Conservation (phyloP, 2,113 vertebrate species). For the Coptodon rendalli region DNA sequence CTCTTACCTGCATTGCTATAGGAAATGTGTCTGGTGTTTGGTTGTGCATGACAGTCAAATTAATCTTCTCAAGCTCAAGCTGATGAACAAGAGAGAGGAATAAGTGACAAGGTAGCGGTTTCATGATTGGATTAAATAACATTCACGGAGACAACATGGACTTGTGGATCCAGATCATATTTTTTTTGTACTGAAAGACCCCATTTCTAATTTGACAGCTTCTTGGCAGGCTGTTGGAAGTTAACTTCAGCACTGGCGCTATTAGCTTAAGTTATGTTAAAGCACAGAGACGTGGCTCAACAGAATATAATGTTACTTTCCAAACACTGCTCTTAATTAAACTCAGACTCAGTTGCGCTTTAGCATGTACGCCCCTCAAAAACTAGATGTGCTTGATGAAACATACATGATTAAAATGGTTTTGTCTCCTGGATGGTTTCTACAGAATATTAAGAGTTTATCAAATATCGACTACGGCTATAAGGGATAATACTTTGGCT, state of each 20-base stretch:
- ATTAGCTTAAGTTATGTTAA: background rate
- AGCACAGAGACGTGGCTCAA: background rate
- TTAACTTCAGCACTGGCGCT: background rate
- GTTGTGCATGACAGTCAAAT: background rate
- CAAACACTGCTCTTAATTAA: slow-evolving; percentile 29
- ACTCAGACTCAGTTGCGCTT: slow-evolving; percentile 18
- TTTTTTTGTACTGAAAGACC: slow-evolving; percentile 1
- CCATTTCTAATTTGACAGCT: slow-evolving; percentile 8
- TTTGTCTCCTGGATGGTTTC: background rate
- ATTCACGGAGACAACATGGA: background rate
- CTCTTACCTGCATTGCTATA: background rate
- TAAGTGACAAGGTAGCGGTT: background rate
- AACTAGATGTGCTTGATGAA: slow-evolving; percentile 30
- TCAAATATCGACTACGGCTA: background rate
- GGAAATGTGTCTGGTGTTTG: background rate
- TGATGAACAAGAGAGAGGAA: background rate
- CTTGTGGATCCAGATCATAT: slow-evolving; percentile 12
- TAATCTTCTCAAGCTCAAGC: background rate
- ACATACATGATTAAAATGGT: slow-evolving; percentile 37
- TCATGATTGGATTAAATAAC: slow-evolving; percentile 1
- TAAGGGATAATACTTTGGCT: background rate
- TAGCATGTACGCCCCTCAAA: background rate
- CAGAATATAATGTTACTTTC: slow-evolving; percentile 40
- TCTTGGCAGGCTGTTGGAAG: background rate
- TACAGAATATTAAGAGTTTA: slow-evolving; percentile 13